Evolutionary conservation across 2,113 vertebrate genomes (phyloP).

Genomic region (Genyomyrus donnyi): DNA sequence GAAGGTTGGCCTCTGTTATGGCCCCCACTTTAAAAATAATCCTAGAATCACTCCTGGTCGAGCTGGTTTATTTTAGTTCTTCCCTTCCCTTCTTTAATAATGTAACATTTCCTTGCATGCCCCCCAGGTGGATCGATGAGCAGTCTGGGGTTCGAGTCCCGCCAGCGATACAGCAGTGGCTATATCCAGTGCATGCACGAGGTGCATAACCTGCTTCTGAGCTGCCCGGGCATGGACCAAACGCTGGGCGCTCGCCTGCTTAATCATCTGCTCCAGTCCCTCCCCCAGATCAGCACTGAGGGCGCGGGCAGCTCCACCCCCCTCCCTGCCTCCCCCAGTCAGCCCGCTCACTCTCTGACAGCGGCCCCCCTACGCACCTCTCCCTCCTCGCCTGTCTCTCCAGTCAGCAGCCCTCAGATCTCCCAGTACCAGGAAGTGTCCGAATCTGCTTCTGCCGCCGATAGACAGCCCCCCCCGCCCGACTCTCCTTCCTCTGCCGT

Average conservation of each 20-base stretch:
- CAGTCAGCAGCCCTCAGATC: conserved; percentile 25
- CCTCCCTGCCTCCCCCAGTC: conserved; percentile 24
- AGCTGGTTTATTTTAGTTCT: neutral
- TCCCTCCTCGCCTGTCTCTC: conserved; percentile 10
- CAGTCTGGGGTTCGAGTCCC: conserved; percentile 38
- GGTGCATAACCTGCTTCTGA: conserved; percentile 51
- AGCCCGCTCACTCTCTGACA: conserved; percentile 17
- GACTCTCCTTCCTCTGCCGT: conserved; percentile 23
- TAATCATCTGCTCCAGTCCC: conserved; percentile 45
- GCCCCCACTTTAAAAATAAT: neutral
- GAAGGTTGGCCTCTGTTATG: neutral
- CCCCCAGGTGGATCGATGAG: conserved; percentile 14
- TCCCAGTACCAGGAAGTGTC: conserved; percentile 19
- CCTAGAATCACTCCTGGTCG: neutral
- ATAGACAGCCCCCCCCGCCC: conserved; percentile 15
- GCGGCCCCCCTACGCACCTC: neutral
- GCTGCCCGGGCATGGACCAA: conserved; percentile 48
- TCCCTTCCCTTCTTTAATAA: neutral
- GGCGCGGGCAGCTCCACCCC: neutral
- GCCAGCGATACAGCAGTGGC: conserved; percentile 46
- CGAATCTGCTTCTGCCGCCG: conserved; percentile 9
- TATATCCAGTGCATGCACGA: conserved; percentile 53
- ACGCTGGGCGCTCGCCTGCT: conserved; percentile 42
- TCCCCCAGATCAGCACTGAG: conserved; percentile 37
- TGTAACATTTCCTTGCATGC: neutral